Evolutionary conservation across 2,888 invertebrate species (phyloP).

Genomic region (Halocaridina rubra): DNA sequence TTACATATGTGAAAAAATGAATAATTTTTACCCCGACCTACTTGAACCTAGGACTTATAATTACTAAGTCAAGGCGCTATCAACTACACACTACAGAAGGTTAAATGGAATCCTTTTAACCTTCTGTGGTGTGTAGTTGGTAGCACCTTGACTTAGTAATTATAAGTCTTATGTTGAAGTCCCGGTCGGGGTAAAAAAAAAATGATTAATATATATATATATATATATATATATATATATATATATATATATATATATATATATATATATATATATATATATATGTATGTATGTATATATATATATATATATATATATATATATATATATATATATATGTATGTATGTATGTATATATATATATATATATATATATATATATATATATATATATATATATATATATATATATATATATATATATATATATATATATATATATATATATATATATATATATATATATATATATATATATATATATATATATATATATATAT

Average conservation of each 20-base stretch:
- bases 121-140: too few relatives aligned
- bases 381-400: constrained; percentile 8
- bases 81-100: too few relatives aligned
- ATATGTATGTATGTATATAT: constrained; percentile 4
- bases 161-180: too few relatives aligned
- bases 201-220: too few relatives aligned
- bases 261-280: constrained; percentile 6
- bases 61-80: too few relatives aligned
- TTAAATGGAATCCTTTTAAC: too few relatives aligned
- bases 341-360: not conserved
- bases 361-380: not conserved
- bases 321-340: not conserved
- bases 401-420: constrained; percentile 10
- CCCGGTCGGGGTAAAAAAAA: too few relatives aligned
- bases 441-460: not conserved
- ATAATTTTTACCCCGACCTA: too few relatives aligned
- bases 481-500: constrained; percentile 9
- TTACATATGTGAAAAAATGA: too few relatives aligned
- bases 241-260: constrained; percentile 1
- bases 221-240: too few relatives aligned
- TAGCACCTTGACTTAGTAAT: too few relatives aligned
- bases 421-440: constrained; percentile 4
- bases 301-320: not conserved
- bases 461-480: constrained; percentile 1
- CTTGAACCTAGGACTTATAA: too few relatives aligned